Evolutionary conservation across 1,140 invertebrate genomes (phyloP).

Genomic region (Drosophila sucinea): DNA sequence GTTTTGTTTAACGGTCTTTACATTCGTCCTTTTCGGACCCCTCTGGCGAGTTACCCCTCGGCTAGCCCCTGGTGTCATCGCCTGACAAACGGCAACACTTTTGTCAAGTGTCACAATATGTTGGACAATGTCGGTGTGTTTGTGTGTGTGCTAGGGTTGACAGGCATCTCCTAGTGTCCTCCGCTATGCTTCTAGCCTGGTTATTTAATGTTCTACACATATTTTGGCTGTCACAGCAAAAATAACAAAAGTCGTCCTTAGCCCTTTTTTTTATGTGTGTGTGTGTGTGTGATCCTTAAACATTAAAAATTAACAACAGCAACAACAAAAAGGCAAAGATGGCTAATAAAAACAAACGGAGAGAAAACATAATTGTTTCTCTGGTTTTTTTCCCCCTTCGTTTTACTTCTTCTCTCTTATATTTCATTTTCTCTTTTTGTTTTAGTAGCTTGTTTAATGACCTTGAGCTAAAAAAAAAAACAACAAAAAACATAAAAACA

Average conservation of each 20-base stretch:
- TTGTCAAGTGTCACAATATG: slow-evolving; percentile 72
- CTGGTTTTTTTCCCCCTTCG: not conserved
- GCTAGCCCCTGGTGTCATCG: slow-evolving; percentile 17
- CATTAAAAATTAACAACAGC: slow-evolving; percentile 58
- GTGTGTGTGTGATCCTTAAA: slow-evolving; percentile 18
- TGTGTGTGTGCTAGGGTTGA: slow-evolving; percentile 22
- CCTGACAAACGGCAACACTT: slow-evolving; percentile 75
- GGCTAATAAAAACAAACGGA: slow-evolving; percentile 56
- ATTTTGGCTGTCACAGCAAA: slow-evolving; percentile 61
- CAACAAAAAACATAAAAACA: slow-evolving; percentile 9
- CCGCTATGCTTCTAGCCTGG: not conserved
- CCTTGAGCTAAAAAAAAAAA: slow-evolving; percentile 6
- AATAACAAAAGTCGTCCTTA: slow-evolving; percentile 5
- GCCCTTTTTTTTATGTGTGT: slow-evolving; percentile 47
- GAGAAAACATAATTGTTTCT: slow-evolving; percentile 51
- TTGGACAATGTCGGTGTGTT: slow-evolving; percentile 41
- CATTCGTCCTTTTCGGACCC: slow-evolving; percentile 3
- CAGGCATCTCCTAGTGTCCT: slow-evolving; percentile 5
- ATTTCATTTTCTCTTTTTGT: slow-evolving; percentile 22
- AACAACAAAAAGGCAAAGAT: slow-evolving; percentile 19
- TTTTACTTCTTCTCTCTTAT: slow-evolving; percentile 13
- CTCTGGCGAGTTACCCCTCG: not conserved
- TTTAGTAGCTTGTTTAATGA: not conserved
- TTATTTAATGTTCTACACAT: slow-evolving; percentile 60
- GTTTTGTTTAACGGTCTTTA: slow-evolving; percentile 31